Conservation (phyloP, 1,140 invertebrate species). For the Centruroides sculpturatus region DNA sequence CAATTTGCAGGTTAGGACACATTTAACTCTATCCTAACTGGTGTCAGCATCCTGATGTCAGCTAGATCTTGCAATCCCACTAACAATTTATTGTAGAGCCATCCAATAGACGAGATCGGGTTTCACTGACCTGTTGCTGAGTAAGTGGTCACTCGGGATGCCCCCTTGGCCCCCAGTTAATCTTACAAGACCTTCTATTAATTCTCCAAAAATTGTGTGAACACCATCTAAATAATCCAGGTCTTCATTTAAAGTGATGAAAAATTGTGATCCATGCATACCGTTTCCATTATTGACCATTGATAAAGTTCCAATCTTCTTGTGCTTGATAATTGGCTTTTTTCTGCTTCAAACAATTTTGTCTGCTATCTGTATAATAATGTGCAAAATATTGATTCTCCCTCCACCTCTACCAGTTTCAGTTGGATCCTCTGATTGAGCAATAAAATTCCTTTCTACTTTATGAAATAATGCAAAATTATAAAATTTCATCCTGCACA, state of each 20-base stretch:
- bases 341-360: conserved; percentile 77
- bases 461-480: conserved; percentile 90
- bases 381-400: conserved; percentile 58
- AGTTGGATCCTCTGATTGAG: conserved; percentile 94
- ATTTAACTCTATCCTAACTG: too few relatives aligned
- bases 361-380: conserved; percentile 73
- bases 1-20: too few relatives aligned
- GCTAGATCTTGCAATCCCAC: too few relatives aligned
- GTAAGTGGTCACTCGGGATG: too few relatives aligned
- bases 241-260: conserved; percentile 78
- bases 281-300: conserved; percentile 89
- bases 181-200: conserved; percentile 82
- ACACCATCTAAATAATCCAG: conserved; percentile 80
- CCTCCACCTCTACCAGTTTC: conserved; percentile 80
- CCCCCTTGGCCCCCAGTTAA: too few relatives aligned
- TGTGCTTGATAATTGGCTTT: conserved; percentile 81
- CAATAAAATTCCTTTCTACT: conserved; percentile 85
- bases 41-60: too few relatives aligned
- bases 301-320: conserved; percentile 69
- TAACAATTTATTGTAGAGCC: too few relatives aligned
- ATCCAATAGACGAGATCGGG: too few relatives aligned
- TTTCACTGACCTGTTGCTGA: too few relatives aligned
- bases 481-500: conserved; percentile 98
- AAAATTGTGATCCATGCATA: conserved; percentile 95
- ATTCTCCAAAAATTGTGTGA: conserved; percentile 95